Conservation (phyloP, 2,888 invertebrate genomes). For the Rhopalosiphum nymphaeae region DNA sequence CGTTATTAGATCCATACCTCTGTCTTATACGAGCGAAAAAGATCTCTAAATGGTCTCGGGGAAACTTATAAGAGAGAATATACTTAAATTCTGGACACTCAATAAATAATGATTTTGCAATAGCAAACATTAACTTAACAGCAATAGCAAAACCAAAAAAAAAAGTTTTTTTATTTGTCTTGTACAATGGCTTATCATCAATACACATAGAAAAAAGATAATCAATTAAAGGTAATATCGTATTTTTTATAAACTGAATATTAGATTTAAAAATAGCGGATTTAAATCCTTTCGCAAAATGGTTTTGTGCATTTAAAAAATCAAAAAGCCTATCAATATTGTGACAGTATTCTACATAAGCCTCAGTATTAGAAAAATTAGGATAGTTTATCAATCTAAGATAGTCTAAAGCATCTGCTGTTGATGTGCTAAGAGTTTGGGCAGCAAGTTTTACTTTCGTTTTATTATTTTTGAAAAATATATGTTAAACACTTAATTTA, state of each 20-base stretch:
- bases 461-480: too few species aligned
- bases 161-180: too few species aligned
- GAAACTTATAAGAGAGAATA: not conserved
- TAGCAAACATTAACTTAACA: too few species aligned
- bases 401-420: not conserved
- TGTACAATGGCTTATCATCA: too few species aligned
- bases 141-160: too few species aligned
- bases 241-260: too few species aligned
- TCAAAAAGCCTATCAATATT: constrained; percentile 6
- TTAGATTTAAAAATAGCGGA: too few species aligned
- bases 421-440: constrained; percentile 5
- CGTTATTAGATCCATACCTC: not conserved
- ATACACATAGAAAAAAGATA: too few species aligned
- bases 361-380: not conserved
- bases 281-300: not conserved
- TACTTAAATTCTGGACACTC: too few species aligned
- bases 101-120: too few species aligned
- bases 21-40: not conserved
- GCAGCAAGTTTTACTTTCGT: too few species aligned
- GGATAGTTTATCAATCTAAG: not conserved
- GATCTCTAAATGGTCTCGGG: not conserved
- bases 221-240: too few species aligned
- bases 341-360: not conserved
- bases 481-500: not conserved
- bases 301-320: not conserved